A percentile compares a stretch with the other conserved stretches of the same genome.
Conservation (phyloP, 30 jellyfish, hydroid and myxozoan genomes). For the Rhopilema esculentum region DNA sequence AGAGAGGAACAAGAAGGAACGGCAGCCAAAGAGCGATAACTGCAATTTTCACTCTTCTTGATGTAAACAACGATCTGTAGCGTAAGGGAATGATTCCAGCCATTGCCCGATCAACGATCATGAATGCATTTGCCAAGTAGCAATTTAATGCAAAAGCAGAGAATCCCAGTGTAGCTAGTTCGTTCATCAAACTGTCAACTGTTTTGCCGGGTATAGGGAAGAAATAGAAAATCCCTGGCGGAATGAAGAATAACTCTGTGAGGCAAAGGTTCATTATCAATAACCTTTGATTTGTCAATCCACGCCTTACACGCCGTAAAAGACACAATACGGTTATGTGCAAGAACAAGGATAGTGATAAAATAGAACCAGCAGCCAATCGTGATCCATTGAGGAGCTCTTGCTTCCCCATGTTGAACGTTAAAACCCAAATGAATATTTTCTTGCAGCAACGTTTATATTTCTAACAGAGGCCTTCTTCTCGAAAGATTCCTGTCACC, state of each 20-base stretch:
- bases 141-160: conserved; percentile 27
- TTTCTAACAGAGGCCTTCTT: too few species aligned
- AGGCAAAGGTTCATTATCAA: conserved; percentile 37
- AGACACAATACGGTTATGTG: conserved; percentile 8
- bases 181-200: conserved; percentile 27
- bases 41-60: conserved; percentile 26
- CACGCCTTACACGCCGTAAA: conserved; percentile 17
- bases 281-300: conserved; percentile 34
- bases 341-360: conserved; percentile 15
- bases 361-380: conserved; percentile 15
- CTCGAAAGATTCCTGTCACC: too few species aligned
- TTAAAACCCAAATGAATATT: too few species aligned
- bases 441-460: too few species aligned
- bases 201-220: conserved; percentile 32
- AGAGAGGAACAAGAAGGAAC: conserved; percentile 39
- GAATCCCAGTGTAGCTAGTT: conserved; percentile 20
- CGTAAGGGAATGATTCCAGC: conserved; percentile 48
- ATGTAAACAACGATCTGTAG: conserved; percentile 21
- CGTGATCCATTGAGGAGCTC: background rate
- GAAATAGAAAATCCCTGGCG: conserved; percentile 24
- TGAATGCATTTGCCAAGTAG: conserved; percentile 41
- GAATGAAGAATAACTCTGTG: conserved; percentile 38
- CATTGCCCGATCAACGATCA: conserved; percentile 42
- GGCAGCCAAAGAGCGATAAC: conserved; percentile 46
- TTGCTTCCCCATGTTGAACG: conserved; percentile 8